phyloP scores from a whole-genome alignment of 2,797 vertebrate genomes.

The Antennarius maculatus region DNA sequence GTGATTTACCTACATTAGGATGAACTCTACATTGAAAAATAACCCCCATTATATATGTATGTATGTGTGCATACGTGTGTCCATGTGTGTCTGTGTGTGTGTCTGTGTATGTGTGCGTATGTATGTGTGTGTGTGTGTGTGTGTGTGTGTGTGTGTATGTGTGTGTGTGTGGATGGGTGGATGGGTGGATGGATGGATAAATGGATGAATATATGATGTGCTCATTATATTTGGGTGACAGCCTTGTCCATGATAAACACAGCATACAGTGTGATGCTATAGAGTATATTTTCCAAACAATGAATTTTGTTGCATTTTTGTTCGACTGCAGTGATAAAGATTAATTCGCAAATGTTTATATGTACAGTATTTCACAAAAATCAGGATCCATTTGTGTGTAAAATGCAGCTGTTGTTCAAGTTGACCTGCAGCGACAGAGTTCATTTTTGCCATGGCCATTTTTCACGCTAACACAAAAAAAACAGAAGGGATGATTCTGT shows the following conservation, averaged over 20 bases:
- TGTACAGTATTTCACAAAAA: slow-evolving; percentile 17
- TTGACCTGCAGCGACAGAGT: slow-evolving; percentile 44
- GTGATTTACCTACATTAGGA: too few species aligned
- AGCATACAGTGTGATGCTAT: slow-evolving; percentile 4
- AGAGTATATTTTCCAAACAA: slow-evolving; percentile 23
- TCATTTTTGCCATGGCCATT: slow-evolving; percentile 50
- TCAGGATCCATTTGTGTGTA: slow-evolving; percentile 32
- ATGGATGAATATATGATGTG: neutral
- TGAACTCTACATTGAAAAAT: too few species aligned
- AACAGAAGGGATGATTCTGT: slow-evolving; percentile 57
- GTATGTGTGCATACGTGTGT: too few species aligned
- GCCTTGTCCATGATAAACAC: slow-evolving; percentile 16
- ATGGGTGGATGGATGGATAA: too few species aligned
- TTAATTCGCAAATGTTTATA: slow-evolving; percentile 34
- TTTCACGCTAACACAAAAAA: slow-evolving; percentile 63
- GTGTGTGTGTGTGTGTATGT: too few species aligned
- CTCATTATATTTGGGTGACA: too few species aligned
- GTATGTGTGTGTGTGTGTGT: too few species aligned
- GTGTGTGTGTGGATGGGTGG: too few species aligned
- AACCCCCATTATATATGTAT: too few species aligned
- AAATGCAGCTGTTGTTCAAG: slow-evolving; percentile 52
- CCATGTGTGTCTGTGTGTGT: too few species aligned
- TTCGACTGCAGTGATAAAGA: slow-evolving; percentile 40
- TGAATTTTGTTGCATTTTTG: slow-evolving; percentile 26
- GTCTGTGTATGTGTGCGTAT: too few species aligned